A percentile compares a stretch with the other conserved stretches of the same genome.
These are phyloP conservation scores for Psittacula derbiana DNA, from an alignment of 2,797 vertebrate genomes.

Conservation along the genomic window DNA sequence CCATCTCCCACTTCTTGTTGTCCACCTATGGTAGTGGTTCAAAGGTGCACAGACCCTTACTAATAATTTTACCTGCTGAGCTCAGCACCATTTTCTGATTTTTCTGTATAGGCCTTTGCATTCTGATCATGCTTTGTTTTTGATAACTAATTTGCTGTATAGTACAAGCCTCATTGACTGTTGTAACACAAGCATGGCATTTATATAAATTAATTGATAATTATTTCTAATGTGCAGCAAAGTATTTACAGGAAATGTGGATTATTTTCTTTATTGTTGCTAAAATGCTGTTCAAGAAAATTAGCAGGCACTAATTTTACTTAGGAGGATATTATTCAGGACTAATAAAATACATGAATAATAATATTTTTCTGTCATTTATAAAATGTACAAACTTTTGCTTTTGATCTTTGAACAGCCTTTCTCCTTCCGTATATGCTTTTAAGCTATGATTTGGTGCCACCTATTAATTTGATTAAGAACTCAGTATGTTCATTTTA, in stretches of 20 bases:
- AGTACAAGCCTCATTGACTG: conserved; percentile 45
- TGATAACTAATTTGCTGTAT: conserved; percentile 1
- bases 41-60: background rate
- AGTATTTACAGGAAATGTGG: conserved; percentile 58
- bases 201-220: conserved; percentile 59
- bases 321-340: conserved; percentile 40
- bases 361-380: conserved; percentile 15
- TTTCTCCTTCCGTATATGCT: background rate
- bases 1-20: background rate
- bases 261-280: conserved; percentile 2
- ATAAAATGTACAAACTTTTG: background rate
- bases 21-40: background rate
- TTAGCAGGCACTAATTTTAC: conserved; percentile 37
- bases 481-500: conserved; percentile 21
- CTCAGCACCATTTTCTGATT: background rate
- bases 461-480: conserved; percentile 56
- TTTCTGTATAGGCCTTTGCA: background rate
- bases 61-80: background rate
- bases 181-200: conserved; percentile 14
- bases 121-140: background rate
- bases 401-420: background rate
- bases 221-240: conserved; percentile 56
- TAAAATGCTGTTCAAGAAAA: conserved; percentile 14
- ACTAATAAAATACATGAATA: conserved; percentile 40
- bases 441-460: conserved; percentile 10